A percentile compares a stretch with the other conserved stretches of the same genome.
Conservation (phyloP, 2,888 invertebrate species). For the Listrodromus nycthemerus region DNA sequence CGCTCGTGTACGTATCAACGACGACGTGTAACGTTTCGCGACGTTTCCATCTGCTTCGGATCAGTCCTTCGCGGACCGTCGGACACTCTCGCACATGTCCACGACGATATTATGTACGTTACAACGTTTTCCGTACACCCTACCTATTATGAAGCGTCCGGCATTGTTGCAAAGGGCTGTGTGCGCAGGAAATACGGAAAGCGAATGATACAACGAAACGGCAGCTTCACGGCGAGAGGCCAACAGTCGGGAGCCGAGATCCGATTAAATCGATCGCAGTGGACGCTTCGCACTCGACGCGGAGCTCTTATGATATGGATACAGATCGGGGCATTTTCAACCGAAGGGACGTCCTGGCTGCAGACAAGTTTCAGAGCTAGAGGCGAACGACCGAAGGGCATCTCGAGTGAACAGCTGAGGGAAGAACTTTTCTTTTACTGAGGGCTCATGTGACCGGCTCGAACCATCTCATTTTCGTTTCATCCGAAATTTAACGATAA, state of each 20-base stretch:
- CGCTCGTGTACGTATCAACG: slow-evolving; percentile 38
- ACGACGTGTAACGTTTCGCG: slow-evolving; percentile 73
- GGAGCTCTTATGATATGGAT: not conserved
- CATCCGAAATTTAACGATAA: no score
- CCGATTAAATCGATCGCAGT: slow-evolving; percentile 63
- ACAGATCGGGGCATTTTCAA: not conserved
- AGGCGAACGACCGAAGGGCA: not conserved
- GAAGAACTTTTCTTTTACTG: not conserved
- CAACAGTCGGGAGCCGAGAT: slow-evolving; percentile 37
- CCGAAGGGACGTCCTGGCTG: not conserved
- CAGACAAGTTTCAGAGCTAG: not conserved
- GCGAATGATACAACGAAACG: slow-evolving; percentile 30
- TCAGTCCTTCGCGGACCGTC: slow-evolving; percentile 44
- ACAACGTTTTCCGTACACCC: slow-evolving; percentile 9
- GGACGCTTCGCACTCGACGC: slow-evolving; percentile 43
- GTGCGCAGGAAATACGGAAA: slow-evolving; percentile 32
- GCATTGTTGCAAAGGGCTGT: slow-evolving; percentile 37
- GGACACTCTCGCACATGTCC: slow-evolving; percentile 62
- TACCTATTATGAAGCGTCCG: not conserved
- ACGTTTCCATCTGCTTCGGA: slow-evolving; percentile 78
- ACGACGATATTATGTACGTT: slow-evolving; percentile 23
- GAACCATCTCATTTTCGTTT: not conserved
- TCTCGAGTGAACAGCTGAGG: not conserved
- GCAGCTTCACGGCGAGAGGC: slow-evolving; percentile 26
- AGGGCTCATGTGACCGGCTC: not conserved